Base-by-base conservation (phyloP, 37 sponge, comb jelly and placozoan genomes). In the Chondrosia reniformis region DNA sequence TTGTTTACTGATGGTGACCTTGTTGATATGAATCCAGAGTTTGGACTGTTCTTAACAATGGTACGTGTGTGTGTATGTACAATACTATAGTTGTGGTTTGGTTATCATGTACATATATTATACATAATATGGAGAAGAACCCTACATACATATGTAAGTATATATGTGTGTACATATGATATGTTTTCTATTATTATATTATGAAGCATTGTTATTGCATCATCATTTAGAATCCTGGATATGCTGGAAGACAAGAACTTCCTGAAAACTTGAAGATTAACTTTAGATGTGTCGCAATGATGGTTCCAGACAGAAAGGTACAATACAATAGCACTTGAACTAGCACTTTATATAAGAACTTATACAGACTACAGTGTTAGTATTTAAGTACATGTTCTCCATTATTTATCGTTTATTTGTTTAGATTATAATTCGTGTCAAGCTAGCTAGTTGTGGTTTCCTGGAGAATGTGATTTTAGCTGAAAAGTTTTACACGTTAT, bases 1-100 rank as follows among this genome's bases (percentile, higher is more conserved):
- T 86, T 98, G 34, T 98, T 98, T 73, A 94, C 91, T 33, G 99
- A 98, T 72, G 99, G 99, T 56, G 99, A 98, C 55, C 59, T 84
- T 13, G 95, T 98, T 17, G 71, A 56, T 39, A 82, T 98, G 85
- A 95, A 92, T 58, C 93, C 93, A 31, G 99, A 98, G 79, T 98
- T 98, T 88, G 99, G 99, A 21, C 84, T 98, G 58, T 98, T 98
- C 80, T 83, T 98, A 25, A 98, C 99, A 3, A 98, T 98, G 99
- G 93, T 92, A 32, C 74, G 85, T 59, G 61, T 59, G 61, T 59
- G n/a, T 6, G 61, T 59, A 13, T 49, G 61, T 13, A 59, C 22
- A 13, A 30, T 30, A 30, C 61, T 59, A 13, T n/a, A n/a, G n/a
- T n/a, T n/a, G n/a, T n/a, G n/a, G n/a, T n/a, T n/a, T n/a, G n/a